Evolutionary conservation across 2,113 vertebrate genomes (phyloP).

Genomic region (Rhabdomys dilectus): DNA sequence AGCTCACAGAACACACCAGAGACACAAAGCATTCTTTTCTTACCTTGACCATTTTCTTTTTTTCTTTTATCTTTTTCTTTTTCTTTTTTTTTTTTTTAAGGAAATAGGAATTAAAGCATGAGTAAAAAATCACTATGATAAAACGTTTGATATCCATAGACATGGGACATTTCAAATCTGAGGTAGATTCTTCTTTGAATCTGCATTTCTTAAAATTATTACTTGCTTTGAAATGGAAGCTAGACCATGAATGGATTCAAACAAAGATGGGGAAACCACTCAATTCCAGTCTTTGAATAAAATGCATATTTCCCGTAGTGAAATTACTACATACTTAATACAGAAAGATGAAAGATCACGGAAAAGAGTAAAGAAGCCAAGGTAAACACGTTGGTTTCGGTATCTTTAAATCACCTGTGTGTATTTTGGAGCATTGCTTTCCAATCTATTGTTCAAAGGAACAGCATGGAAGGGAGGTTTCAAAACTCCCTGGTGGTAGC

Average conservation of each 20-base stretch:
- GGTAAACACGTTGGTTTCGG: background rate
- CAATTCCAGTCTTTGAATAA: constrained; percentile 30
- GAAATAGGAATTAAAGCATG: background rate
- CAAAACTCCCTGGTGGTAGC: background rate
- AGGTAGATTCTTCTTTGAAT: background rate
- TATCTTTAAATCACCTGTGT: background rate
- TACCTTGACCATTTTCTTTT: background rate
- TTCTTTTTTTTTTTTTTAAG: background rate
- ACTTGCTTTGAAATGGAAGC: constrained; percentile 29
- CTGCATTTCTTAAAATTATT: constrained; percentile 9
- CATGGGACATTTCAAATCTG: background rate
- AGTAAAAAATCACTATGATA: background rate
- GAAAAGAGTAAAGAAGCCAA: background rate
- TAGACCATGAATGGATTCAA: background rate
- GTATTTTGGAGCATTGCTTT: background rate
- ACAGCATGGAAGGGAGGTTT: background rate
- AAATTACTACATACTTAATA: background rate
- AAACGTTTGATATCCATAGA: background rate
- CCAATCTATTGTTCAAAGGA: background rate
- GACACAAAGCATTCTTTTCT: background rate
- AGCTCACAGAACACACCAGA: background rate
- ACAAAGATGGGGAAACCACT: background rate
- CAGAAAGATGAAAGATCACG: constrained; percentile 12
- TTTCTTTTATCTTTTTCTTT: background rate
- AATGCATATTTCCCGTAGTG: background rate